Percentiles rank a stretch among this genome's conserved stretches.
phyloP scores from a whole-genome alignment of 2,113 vertebrate species.

The Macrotis lagotis region DNA sequence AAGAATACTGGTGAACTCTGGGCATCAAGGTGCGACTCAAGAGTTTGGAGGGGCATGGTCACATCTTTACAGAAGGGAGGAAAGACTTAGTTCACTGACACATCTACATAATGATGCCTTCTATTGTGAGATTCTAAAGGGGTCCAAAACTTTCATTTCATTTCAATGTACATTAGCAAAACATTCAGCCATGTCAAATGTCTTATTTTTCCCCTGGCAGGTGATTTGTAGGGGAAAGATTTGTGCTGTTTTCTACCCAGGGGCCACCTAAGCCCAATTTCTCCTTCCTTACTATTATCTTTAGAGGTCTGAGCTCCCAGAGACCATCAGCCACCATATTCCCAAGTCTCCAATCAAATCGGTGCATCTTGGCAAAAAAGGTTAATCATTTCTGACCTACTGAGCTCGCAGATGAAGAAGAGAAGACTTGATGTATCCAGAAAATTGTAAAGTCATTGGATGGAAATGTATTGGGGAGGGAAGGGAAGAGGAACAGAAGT shows the following conservation, averaged over 20 bases:
- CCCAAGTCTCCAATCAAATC: background rate
- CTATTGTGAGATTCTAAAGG: no score
- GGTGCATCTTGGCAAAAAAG: background rate
- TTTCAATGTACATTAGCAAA: background rate
- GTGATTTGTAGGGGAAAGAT: background rate
- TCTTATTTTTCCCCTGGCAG: no score
- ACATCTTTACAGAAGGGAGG: background rate
- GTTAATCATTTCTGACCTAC: background rate
- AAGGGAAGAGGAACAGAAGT: background rate
- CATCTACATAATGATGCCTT: background rate
- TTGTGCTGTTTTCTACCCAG: background rate
- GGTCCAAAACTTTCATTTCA: background rate
- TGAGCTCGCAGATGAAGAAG: background rate
- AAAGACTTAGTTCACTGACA: background rate
- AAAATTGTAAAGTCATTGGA: background rate
- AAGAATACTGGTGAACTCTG: no score
- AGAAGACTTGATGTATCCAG: background rate
- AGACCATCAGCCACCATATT: background rate
- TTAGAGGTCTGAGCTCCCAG: background rate
- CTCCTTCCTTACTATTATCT: background rate
- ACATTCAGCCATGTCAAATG: background rate
- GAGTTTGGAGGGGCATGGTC: no score
- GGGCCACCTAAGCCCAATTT: background rate
- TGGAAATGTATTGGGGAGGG: no score
- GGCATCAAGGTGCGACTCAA: no score